Evolutionary conservation across 53 echinoderm and acorn worm species (phyloP), one percentile per base, ranked within the genome.

Genomic region (Holothuria scabra): DNA sequence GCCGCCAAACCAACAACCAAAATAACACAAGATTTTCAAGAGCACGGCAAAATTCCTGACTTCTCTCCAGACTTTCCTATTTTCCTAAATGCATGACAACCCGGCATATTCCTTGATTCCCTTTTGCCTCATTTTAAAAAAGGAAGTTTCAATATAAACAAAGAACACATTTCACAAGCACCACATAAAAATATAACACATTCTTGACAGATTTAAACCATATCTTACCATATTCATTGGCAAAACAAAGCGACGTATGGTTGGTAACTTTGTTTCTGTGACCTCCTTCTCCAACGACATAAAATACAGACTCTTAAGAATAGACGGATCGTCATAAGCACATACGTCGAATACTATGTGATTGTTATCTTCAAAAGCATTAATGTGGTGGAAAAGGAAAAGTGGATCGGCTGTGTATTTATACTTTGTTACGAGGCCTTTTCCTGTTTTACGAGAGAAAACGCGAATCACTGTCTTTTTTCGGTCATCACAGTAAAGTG

Each of bases 321-420:
- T 66, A 25, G 79, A 65, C 21, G 48, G 41, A 28, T 88, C 82
- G n/a, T 84, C 68, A 21, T 91, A 88, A 41, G 60, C 81, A 56
- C 88, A 88, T 52, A 91, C 64, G 60, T 91, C 91, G 9, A 91
- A 56, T 4, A 91, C 91, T 19, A 91, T 32, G 56, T 88, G 87
- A 16, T 80, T 81, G 12, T 70, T 71, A 48, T 67, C 65, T 80
- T 91, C 91, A 62, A 60, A 91, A 13, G 91, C 91, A 61, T 91
- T 91, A 41, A 91, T 79, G 65, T 87, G 87, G 33, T 91, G 91
- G 35, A 91, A 87, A 65, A 84, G 38, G 80, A 91, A 91, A 19
- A 86, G 80, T 19, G 91, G 84, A 46, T 88, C 87, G 0, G 87
- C 66, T 18, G 83, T 65, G 63, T 84, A 91, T 29, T 84, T 67